These are phyloP conservation scores for Syrrhaptes paradoxus DNA, from an alignment of 2,113 vertebrate genomes.

Conservation along the genomic window DNA sequence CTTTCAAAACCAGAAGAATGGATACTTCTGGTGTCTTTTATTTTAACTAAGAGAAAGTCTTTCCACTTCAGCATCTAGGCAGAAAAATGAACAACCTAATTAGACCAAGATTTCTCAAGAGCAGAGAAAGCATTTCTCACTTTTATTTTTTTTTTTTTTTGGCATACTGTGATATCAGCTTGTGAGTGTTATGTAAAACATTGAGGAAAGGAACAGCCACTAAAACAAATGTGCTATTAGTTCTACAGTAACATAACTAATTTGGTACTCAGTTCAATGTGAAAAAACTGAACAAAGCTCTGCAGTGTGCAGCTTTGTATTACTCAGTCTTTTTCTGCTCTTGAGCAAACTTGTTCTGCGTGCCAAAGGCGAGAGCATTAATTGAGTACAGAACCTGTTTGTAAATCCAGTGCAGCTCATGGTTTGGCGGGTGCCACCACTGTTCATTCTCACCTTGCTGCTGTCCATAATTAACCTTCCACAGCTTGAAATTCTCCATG, in stretches of 20 bases:
- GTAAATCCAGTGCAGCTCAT: not conserved
- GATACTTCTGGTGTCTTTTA: not conserved
- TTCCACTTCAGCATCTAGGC: conserved; percentile 42
- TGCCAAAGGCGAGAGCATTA: conserved; percentile 13
- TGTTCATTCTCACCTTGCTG: conserved; percentile 16
- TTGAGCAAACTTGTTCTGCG: not conserved
- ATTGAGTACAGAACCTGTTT: conserved; percentile 38
- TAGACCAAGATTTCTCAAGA: conserved; percentile 56
- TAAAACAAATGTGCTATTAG: conserved; percentile 36
- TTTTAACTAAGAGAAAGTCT: not conserved
- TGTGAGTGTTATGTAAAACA: conserved; percentile 30
- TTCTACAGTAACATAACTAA: conserved; percentile 33
- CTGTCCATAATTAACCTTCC: conserved; percentile 6
- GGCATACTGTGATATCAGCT: conserved; percentile 12
- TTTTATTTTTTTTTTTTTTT: conserved; percentile 19
- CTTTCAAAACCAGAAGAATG: conserved; percentile 7
- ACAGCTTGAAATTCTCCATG: conserved; percentile 1
- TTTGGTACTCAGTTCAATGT: not conserved
- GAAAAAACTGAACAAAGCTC: not conserved
- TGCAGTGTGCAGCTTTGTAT: not conserved
- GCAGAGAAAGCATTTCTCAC: conserved; percentile 42
- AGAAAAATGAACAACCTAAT: conserved; percentile 50
- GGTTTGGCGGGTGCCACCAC: not conserved
- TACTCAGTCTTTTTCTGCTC: conserved; percentile 23
- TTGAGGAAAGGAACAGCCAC: conserved; percentile 11